These are phyloP conservation scores for Smittia sp. DNA, from an alignment of 2,888 invertebrate genomes.

Conservation along the genomic window DNA sequence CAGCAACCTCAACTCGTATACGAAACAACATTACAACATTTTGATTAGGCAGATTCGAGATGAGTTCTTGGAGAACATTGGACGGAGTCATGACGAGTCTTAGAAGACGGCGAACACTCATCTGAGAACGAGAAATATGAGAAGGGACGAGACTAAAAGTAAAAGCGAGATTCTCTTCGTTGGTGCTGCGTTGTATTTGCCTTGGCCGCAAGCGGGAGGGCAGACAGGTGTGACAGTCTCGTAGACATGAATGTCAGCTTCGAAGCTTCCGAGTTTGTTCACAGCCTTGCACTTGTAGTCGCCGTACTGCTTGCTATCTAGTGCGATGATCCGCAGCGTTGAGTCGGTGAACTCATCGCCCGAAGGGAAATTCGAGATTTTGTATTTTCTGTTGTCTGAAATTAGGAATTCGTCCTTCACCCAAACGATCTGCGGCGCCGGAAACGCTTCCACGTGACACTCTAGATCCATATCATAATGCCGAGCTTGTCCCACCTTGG, in stretches of 20 bases:
- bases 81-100: too few relatives aligned
- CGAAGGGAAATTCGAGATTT: conserved; percentile 85
- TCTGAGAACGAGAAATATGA: too few relatives aligned
- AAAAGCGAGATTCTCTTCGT: too few relatives aligned
- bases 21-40: too few relatives aligned
- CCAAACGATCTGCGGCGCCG: conserved; percentile 90
- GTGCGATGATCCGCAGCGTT: conserved; percentile 81
- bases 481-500: conserved; percentile 77
- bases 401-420: conserved; percentile 77
- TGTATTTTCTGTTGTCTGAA: conserved; percentile 87
- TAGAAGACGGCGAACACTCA: too few relatives aligned
- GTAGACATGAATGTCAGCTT: conserved; percentile 77
- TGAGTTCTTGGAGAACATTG: too few relatives aligned
- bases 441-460: conserved; percentile 92
- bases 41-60: too few relatives aligned
- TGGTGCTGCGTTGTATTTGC: neutral
- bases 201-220: conserved; percentile 73
- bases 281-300: conserved; percentile 81
- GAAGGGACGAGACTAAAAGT: too few relatives aligned
- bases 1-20: too few relatives aligned
- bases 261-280: conserved; percentile 81
- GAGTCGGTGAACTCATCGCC: conserved; percentile 91
- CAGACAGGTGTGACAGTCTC: conserved; percentile 90
- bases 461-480: conserved; percentile 93
- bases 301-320: conserved; percentile 87